These are phyloP conservation scores for Colaptes auratus DNA, from an alignment of 2,113 vertebrate species.

Conservation along the genomic window DNA sequence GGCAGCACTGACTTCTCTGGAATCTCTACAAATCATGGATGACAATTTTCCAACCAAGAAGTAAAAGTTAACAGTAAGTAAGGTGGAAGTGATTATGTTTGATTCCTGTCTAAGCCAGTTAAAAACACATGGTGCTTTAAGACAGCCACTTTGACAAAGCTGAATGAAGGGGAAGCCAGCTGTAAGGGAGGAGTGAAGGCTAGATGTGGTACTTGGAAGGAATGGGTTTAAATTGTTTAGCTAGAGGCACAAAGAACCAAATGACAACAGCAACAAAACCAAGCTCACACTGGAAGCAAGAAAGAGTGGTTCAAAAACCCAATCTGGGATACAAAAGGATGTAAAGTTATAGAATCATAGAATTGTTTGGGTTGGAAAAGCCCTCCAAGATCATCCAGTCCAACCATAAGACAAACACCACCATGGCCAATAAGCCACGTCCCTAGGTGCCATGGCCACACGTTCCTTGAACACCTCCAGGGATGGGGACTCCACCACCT, in stretches of 20 bases:
- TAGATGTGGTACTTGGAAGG: neutral
- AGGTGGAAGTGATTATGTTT: constrained; percentile 39
- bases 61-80: neutral
- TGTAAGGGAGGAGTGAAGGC: neutral
- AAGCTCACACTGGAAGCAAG: neutral
- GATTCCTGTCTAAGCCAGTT: neutral
- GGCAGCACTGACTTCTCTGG: neutral
- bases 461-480: too few species aligned
- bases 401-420: too few species aligned
- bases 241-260: neutral
- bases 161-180: neutral
- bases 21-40: constrained; percentile 42
- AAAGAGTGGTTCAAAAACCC: neutral
- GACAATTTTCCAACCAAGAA: constrained; percentile 26
- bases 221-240: neutral
- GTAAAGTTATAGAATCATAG: too few species aligned
- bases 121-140: constrained; percentile 1
- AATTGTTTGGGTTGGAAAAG: too few species aligned
- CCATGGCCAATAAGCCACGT: too few species aligned
- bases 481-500: too few species aligned
- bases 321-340: neutral
- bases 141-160: neutral
- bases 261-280: neutral
- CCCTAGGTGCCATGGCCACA: too few species aligned
- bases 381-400: too few species aligned